These are phyloP conservation scores for Sylvietta virens DNA, from an alignment of 2,113 vertebrate genomes.

Conservation along the genomic window DNA sequence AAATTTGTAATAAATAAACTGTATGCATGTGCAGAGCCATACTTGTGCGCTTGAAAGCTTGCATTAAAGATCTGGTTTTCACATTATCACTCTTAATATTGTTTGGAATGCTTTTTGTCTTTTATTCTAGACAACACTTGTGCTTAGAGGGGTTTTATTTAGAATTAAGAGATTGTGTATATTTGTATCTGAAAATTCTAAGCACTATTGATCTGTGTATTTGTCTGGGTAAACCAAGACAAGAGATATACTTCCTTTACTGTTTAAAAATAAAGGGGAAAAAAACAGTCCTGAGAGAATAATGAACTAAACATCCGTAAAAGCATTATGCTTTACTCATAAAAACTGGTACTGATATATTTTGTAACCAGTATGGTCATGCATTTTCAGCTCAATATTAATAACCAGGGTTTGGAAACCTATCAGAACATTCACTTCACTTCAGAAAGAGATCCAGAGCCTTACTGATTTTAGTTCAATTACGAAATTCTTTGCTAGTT, in stretches of 20 bases:
- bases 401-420: neutral
- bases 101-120: neutral
- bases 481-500: neutral
- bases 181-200: conserved; percentile 48
- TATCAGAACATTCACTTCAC: neutral
- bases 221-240: conserved; percentile 44
- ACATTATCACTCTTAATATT: neutral
- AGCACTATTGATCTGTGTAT: conserved; percentile 56
- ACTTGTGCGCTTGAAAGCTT: neutral
- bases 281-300: neutral
- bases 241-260: conserved; percentile 18
- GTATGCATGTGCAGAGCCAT: rapidly evolving
- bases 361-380: neutral
- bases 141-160: conserved; percentile 44
- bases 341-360: neutral
- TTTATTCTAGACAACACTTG: neutral
- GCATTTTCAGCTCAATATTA: neutral
- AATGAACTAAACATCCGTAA: conserved; percentile 27
- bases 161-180: conserved; percentile 48
- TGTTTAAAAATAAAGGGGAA: neutral
- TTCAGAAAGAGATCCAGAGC: neutral
- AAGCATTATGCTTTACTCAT: neutral
- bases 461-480: neutral
- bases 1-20: neutral
- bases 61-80: neutral